Conservation (phyloP, 2,888 invertebrate species). For the Bellardia bayeri region DNA sequence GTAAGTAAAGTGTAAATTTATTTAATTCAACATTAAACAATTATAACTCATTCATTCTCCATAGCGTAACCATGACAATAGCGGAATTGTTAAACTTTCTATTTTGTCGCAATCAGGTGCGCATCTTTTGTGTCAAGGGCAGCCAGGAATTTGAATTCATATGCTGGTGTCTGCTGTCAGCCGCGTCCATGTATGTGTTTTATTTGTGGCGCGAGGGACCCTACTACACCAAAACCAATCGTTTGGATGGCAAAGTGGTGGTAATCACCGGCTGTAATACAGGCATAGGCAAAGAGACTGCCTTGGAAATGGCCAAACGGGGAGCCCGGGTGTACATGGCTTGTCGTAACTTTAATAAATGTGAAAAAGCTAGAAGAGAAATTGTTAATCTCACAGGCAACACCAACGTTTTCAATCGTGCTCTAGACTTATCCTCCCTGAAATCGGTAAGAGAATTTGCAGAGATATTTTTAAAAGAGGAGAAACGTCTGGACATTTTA, state of each 20-base stretch:
- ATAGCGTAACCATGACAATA: slow-evolving; percentile 37
- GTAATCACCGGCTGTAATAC: slow-evolving; percentile 92
- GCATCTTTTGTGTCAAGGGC: slow-evolving; percentile 47
- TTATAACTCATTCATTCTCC: too few species aligned
- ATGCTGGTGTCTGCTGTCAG: slow-evolving; percentile 19
- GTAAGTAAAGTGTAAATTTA: not conserved
- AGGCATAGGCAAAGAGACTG: slow-evolving; percentile 92
- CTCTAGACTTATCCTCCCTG: slow-evolving; percentile 85
- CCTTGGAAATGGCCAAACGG: slow-evolving; percentile 88
- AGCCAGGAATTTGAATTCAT: slow-evolving; percentile 35
- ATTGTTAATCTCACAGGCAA: slow-evolving; percentile 91
- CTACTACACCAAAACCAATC: slow-evolving; percentile 80
- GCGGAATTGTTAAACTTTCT: slow-evolving; percentile 34
- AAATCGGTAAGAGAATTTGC: slow-evolving; percentile 86
- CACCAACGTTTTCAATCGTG: slow-evolving; percentile 88
- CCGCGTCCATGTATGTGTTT: slow-evolving; percentile 76
- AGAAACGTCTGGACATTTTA: slow-evolving; percentile 85
- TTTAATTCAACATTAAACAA: not conserved
- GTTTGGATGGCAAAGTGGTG: slow-evolving; percentile 87
- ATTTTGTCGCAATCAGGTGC: slow-evolving; percentile 40
- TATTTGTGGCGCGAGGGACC: slow-evolving; percentile 82
- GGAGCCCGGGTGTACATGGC: slow-evolving; percentile 94
- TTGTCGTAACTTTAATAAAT: slow-evolving; percentile 90
- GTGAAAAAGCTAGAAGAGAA: slow-evolving; percentile 89
- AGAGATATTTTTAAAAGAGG: slow-evolving; percentile 83